Conservation (phyloP, 2,113 vertebrate species). For the Odocoileus hemionus region DNA sequence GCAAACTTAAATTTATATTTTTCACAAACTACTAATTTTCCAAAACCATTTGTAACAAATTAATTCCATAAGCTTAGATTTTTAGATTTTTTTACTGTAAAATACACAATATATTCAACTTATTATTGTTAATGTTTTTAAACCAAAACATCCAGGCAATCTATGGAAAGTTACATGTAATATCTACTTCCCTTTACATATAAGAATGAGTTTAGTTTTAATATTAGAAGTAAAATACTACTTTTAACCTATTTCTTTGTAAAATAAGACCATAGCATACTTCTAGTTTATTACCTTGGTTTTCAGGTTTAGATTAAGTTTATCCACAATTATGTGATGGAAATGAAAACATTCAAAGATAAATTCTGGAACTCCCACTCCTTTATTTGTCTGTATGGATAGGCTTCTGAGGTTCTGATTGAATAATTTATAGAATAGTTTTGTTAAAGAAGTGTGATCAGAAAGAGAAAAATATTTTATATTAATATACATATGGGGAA, state of each 20-base stretch:
- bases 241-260: neutral
- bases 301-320: neutral
- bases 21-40: neutral
- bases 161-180: neutral
- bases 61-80: neutral
- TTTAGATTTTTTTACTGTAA: neutral
- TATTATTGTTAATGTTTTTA: neutral
- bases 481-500: neutral
- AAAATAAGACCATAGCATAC: neutral
- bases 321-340: neutral
- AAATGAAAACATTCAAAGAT: neutral
- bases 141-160: neutral
- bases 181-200: neutral
- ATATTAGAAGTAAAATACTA: neutral
- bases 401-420: neutral
- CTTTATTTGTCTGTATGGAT: neutral
- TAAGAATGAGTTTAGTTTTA: neutral
- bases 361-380: neutral
- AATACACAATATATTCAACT: neutral
- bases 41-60: neutral
- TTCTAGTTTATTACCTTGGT: neutral
- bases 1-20: neutral
- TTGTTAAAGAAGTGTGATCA: neutral
- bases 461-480: neutral
- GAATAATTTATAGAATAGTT: neutral